Evolutionary conservation across 53 echinoderm and acorn worm species (phyloP).

Genomic region (Temnopleurus reevesii): DNA sequence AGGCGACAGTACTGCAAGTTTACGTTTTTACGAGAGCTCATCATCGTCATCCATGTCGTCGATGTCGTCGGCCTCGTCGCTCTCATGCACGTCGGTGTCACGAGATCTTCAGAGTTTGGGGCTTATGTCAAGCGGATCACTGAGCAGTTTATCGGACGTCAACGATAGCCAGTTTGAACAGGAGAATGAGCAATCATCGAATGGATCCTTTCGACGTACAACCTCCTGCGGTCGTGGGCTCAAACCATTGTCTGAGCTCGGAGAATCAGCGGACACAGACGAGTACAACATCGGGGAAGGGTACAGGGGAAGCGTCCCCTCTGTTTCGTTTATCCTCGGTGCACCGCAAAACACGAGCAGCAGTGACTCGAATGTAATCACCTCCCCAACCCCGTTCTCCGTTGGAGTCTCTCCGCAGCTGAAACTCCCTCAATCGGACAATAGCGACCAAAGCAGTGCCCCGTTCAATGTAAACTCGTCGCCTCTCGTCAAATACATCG

Average conservation of each 20-base stretch:
- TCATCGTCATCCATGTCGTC: slow-evolving; percentile 20
- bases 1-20: not conserved
- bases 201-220: slow-evolving; percentile 37
- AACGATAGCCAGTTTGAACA: slow-evolving; percentile 53
- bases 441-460: slow-evolving; percentile 5
- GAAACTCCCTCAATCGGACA: not conserved
- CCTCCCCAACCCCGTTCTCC: slow-evolving; percentile 42
- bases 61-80: not conserved
- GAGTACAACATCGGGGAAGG: not conserved
- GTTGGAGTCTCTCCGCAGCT: slow-evolving; percentile 47
- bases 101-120: slow-evolving; percentile 12
- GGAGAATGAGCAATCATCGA: slow-evolving; percentile 71
- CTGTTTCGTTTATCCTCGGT: slow-evolving; percentile 53
- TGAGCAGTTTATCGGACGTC: slow-evolving; percentile 22
- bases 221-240: not conserved
- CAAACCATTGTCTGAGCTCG: slow-evolving; percentile 13
- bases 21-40: not conserved
- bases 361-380: slow-evolving; percentile 36
- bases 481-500: slow-evolving; percentile 66
- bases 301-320: not conserved
- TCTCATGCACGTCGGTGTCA: not conserved
- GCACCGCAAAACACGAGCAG: not conserved
- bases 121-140: not conserved
- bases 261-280: slow-evolving; percentile 13
- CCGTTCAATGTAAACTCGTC: slow-evolving; percentile 10